Evolutionary conservation across 1,140 invertebrate genomes (phyloP), one percentile per base, ranked within the genome.

Genomic region (Hycleus phaleratus): DNA sequence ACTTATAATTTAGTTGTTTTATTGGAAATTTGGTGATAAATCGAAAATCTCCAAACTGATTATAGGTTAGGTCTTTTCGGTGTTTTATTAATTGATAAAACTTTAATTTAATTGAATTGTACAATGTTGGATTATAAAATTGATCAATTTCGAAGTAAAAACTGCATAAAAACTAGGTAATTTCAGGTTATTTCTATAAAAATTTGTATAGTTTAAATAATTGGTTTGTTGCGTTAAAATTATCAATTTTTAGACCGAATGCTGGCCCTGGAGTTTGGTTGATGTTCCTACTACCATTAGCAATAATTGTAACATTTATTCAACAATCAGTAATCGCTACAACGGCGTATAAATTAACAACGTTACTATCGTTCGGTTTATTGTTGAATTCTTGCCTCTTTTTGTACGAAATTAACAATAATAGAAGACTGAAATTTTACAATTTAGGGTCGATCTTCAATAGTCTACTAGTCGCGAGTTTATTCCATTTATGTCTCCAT

Each of bases 401-500:
- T 45, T 26, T 53, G 3, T 45, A 53, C 42, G 6, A 44, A 53
- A 53, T 26, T 42, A 46, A 42, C 43, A 32, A 10, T 7, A 51
- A n/a, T 24, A 32, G 7, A 53, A 53, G 51, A 53, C 42, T 53
- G 51, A 53, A 46, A 53, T 10, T 53, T 46, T 45, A 38, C 2
- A 46, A 46, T 45, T 4, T 24, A 2, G 44, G 51, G 51, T 18
- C 26, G 7, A 45, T 53, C 10, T 7, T 25, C 8, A 38, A 11
- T 8, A 38, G 51, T 45, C 25, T 26, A 26, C 9, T 53, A 42
- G 43, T 53, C 8, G 43, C 51, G 7, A 2, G 25, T 3, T 18
- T 53, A 26, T 46, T 53, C n/a, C 10, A 11, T 38, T 26, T 53
- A 46, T 53, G 51, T 38, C 51, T 53, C 26, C 51, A 53, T 25